phyloP scores from a whole-genome alignment of 2,797 vertebrate genomes.

The Psittacula echo region DNA sequence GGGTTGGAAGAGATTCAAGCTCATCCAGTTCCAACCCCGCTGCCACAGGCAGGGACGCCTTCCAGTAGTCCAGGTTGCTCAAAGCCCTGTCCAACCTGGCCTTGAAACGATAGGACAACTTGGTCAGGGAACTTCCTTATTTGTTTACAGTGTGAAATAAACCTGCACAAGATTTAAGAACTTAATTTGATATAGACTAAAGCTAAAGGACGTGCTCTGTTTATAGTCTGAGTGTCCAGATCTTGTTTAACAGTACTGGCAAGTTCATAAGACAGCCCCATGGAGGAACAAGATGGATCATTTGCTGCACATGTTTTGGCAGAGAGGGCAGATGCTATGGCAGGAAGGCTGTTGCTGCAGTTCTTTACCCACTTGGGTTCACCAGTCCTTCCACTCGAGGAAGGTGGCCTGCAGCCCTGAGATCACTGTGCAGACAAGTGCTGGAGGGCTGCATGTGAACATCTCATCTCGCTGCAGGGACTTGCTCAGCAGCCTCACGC shows the following conservation, averaged over 20 bases:
- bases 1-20: background rate
- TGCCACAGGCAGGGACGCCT: background rate
- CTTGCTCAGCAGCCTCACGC: background rate
- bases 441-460: accelerated
- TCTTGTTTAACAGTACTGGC: background rate
- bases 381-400: background rate
- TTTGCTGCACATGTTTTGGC: accelerated
- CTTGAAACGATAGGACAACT: background rate
- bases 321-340: background rate
- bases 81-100: background rate
- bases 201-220: background rate
- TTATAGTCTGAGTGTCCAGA: background rate
- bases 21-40: background rate
- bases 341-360: background rate
- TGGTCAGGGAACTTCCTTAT: background rate
- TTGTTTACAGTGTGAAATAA: background rate
- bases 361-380: background rate
- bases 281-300: background rate
- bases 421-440: accelerated
- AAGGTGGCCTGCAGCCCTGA: background rate
- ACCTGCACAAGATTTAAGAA: background rate
- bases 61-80: background rate
- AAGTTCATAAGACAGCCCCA: accelerated
- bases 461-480: background rate
- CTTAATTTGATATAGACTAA: background rate